phyloP scores from a whole-genome alignment of 2,888 invertebrate species.

The Antheraea assamensis region DNA sequence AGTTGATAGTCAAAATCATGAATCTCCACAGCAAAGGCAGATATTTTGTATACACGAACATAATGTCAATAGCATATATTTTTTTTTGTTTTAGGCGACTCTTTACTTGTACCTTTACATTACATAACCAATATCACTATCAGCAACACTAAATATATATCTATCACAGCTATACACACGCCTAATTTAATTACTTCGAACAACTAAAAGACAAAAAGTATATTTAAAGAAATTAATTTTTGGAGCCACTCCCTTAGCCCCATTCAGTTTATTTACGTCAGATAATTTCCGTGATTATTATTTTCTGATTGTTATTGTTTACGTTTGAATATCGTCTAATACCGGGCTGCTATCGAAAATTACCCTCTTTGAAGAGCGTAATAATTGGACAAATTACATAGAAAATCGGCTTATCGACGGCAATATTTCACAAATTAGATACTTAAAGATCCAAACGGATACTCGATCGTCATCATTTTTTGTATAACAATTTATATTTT shows the following conservation, averaged over 20 bases:
- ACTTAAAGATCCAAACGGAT: conserved; percentile 62
- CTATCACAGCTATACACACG: neutral
- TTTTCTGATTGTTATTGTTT: conserved; percentile 68
- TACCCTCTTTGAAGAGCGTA: conserved; percentile 63
- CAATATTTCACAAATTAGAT: conserved; percentile 69
- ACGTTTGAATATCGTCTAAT: conserved; percentile 57
- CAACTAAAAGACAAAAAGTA: neutral
- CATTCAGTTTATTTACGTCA: conserved; percentile 55
- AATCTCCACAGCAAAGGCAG: too few species aligned
- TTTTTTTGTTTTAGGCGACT: too few species aligned
- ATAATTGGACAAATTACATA: conserved; percentile 72
- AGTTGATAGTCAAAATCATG: too few species aligned
- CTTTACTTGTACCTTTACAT: too few species aligned
- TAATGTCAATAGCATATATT: too few species aligned
- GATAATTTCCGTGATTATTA: conserved; percentile 54
- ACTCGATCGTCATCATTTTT: conserved; percentile 9
- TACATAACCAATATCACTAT: too few species aligned
- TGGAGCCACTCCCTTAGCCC: conserved; percentile 27
- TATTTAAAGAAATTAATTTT: neutral
- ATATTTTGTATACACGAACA: too few species aligned
- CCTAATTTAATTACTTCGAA: conserved; percentile 25
- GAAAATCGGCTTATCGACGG: conserved; percentile 65
- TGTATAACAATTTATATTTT: neutral
- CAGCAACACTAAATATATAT: neutral
- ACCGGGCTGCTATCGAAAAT: conserved; percentile 61